Conservation (phyloP, 2,888 invertebrate species). For the Noctua pronuba region DNA sequence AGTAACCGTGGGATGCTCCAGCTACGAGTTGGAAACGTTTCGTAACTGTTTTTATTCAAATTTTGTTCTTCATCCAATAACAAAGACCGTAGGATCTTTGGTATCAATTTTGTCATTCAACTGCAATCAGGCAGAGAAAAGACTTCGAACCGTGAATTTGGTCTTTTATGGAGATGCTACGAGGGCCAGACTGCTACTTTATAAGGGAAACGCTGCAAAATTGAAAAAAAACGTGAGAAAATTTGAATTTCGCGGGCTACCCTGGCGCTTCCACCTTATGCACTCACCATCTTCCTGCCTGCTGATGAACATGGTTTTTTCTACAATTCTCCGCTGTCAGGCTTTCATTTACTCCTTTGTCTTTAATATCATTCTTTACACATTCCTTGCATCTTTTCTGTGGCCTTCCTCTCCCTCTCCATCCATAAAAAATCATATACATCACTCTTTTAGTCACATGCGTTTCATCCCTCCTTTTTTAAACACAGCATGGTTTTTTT, state of each 20-base stretch:
- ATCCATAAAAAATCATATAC: background rate
- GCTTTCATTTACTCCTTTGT: background rate
- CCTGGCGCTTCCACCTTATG: too few relatives aligned
- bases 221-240: too few relatives aligned
- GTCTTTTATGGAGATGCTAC: background rate
- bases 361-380: background rate
- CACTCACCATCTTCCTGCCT: too few relatives aligned
- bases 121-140: background rate
- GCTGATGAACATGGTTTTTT: background rate
- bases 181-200: background rate
- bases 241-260: too few relatives aligned
- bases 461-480: background rate
- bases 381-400: background rate
- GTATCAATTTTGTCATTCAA: background rate
- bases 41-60: background rate
- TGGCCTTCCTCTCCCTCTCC: background rate
- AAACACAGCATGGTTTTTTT: background rate
- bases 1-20: background rate
- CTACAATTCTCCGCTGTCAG: background rate
- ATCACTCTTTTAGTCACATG: background rate
- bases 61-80: background rate
- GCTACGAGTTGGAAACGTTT: background rate
- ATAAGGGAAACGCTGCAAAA: too few relatives aligned
- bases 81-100: background rate
- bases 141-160: background rate